Percentiles rank a stretch among this genome's conserved stretches.
phyloP scores from a whole-genome alignment of 2,113 vertebrate genomes.

The Columbina picui region DNA sequence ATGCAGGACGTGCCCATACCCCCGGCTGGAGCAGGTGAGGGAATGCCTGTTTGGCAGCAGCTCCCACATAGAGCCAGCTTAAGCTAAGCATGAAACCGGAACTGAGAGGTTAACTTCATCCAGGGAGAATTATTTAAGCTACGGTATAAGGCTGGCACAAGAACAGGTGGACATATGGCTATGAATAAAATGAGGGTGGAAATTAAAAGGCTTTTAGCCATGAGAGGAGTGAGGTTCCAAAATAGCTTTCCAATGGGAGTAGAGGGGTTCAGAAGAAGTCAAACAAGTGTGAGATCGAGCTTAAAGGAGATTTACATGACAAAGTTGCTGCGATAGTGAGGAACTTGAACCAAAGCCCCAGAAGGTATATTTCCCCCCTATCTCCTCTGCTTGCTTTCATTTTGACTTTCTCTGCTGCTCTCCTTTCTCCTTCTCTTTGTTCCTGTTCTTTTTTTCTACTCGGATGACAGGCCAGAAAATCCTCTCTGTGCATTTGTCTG shows the following conservation, averaged over 20 bases:
- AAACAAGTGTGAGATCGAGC: background rate
- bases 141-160: background rate
- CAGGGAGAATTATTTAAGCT: background rate
- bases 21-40: background rate
- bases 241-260: background rate
- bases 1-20: rapidly evolving
- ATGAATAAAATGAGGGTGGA: conserved; percentile 3
- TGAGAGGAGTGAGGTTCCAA: background rate
- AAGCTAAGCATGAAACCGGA: background rate
- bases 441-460: background rate
- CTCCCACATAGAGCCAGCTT: background rate
- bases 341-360: background rate
- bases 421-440: background rate
- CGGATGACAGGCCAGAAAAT: background rate
- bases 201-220: conserved; percentile 26
- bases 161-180: background rate
- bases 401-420: background rate
- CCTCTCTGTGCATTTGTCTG: background rate
- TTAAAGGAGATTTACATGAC: background rate
- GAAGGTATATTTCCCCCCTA: background rate
- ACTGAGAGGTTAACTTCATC: background rate
- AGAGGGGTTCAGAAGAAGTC: background rate
- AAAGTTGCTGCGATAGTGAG: background rate
- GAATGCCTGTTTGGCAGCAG: background rate
- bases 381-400: background rate